Base-by-base conservation (phyloP, 1,140 invertebrate genomes). In the Drosophila funebris region DNA sequence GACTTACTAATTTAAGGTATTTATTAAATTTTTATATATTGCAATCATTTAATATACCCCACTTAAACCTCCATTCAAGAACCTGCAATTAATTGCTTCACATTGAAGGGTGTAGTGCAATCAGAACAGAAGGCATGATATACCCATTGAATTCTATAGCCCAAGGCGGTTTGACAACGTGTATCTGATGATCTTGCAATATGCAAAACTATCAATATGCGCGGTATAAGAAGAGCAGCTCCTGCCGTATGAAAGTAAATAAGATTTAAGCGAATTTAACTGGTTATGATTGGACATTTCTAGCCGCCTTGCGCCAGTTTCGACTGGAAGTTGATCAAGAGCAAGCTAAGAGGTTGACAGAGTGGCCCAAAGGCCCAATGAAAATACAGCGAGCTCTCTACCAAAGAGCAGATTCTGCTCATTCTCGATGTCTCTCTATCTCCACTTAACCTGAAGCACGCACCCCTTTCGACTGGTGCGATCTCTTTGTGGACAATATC, bases 221-320 rank as follows among this genome's bases (percentile, higher is more conserved):
- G 50, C 8, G 9, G 13, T 57, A 44, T 9, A 62, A 43, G 11
- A 41, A 50, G n/a, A 33, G 7, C 16, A 53, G 70, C 75, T 69
- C 57, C 80, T 76, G 60, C 53, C 14, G 4, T 36, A 29, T 43
- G 31, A 6, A 20, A 33, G 63, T 64, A 62, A 78, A 73, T 60
- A 54, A 67, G 78, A 69, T 70, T 76, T 73, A 90, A 91, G 79
- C 82, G 69, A 91, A 76, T 81, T 82, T 69, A 91, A 85, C 90
- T 91, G 90, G 90, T 91, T 91, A 67, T 60, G 43, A 66, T 88
- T 76, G 74, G 78, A 73, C 46, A 56, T 71, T 13, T 48, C 14
- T 48, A 61, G 74, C 80, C 53, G 81, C 77, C 71, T 77, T 61
- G 61, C 66, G 70, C 90, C 76, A 78, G 90, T 90, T 90, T 70